Evolutionary conservation across 64 coral and sea anemone species (phyloP), one percentile per base, ranked within the genome.

Genomic region (Platygyra sinensis): DNA sequence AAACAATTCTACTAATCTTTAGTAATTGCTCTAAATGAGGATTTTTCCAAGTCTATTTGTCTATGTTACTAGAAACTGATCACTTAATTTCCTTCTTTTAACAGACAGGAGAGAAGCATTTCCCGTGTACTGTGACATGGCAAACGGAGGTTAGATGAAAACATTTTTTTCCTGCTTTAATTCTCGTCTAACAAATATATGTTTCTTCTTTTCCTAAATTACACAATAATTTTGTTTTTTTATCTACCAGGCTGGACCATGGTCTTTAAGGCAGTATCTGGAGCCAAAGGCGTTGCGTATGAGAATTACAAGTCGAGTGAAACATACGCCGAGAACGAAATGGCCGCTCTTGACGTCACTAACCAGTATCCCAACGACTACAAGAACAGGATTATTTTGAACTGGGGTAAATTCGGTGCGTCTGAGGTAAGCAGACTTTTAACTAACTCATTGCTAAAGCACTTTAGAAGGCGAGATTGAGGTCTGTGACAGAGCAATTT

Each of bases 211-310:
- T 10, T 29, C 28, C 28, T 10, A 74, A n/a, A n/a, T n/a, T n/a
- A n/a, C 22, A 30, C 4, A 15, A 3, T 76, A 50, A 38, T 76
- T n/a, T 69, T 69, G 65, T 11, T 69, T 10, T 25, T n/a, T 1
- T 27, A 69, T 79, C 2, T 0, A 29, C 49, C 18, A 88, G 86
- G 86, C 18, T 88, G 86, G 86, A 88, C 86, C 42, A 88, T 88
- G 86, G 28, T 88, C 2, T 88, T 88, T 60, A 88, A 88, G 30
- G 29, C 28, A 7, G 86, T 88, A 11, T 77, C 24, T 39, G 74
- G 71, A 22, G 55, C 14, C 29, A 6, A 79, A 12, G 0, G 25
- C 13, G 24, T 50, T 57, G 77, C 49, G 22, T 57, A 57, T 14
- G 24, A 13, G 4, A 17, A n/a, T 27, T 79, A 27, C 50, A 79